Evolutionary conservation across 2,113 vertebrate genomes (phyloP).

Genomic region (Ammodytes marinus): DNA sequence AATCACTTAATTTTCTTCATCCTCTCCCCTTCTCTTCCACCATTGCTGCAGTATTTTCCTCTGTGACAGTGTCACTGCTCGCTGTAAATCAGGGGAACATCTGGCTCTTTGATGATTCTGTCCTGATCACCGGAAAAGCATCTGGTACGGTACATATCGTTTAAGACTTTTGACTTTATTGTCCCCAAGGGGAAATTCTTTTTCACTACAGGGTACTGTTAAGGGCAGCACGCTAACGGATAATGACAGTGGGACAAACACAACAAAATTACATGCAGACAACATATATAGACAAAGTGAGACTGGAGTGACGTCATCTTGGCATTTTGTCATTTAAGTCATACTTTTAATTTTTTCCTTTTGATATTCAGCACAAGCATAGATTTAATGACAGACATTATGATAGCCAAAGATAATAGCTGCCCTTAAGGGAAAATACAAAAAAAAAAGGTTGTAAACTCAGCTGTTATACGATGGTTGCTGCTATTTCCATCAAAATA

Average conservation of each 20-base stretch:
- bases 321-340: not conserved
- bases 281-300: too few species aligned
- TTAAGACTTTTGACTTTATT: not conserved
- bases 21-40: not conserved
- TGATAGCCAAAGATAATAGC: not conserved
- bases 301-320: too few species aligned
- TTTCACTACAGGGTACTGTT: too few species aligned
- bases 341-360: not conserved
- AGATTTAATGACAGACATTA: not conserved
- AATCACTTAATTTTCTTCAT: not conserved
- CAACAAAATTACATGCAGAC: too few species aligned
- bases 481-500: too few species aligned
- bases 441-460: too few species aligned
- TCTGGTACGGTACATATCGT: constrained; percentile 82
- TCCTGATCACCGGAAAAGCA: constrained; percentile 90
- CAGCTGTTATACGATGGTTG: too few species aligned
- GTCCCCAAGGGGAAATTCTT: too few species aligned
- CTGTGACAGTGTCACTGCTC: constrained; percentile 88
- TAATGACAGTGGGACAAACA: too few species aligned
- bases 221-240: too few species aligned
- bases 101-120: constrained; percentile 93
- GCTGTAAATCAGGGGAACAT: constrained; percentile 91
- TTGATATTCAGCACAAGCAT: not conserved
- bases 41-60: constrained; percentile 89
- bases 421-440: not conserved